A percentile compares a stretch with the other conserved stretches of the same genome.
Conservation (phyloP, 2,797 vertebrate species). For the Hylomyscus alleni region DNA sequence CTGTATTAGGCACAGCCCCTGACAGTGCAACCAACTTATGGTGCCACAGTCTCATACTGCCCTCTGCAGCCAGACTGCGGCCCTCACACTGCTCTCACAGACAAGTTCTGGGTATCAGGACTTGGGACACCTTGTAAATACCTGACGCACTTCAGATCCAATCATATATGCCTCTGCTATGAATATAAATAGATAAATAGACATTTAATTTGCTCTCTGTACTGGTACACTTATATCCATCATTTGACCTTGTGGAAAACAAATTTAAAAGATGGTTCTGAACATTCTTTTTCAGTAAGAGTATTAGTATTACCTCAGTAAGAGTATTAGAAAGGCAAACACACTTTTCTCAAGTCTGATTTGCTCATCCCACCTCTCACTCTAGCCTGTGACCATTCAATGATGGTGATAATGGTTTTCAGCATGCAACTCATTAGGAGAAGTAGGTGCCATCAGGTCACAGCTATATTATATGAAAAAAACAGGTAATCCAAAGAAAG, state of each 20-base stretch:
- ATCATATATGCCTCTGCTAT: conserved; percentile 1
- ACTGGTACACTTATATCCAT: not conserved
- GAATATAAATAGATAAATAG: conserved; percentile 22
- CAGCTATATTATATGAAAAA: conserved; percentile 41
- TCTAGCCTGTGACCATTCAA: conserved; percentile 2
- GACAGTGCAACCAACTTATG: not conserved
- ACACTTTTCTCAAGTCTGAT: not conserved
- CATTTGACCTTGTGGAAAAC: not conserved
- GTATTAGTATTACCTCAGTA: not conserved
- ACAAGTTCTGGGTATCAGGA: conserved; percentile 83
- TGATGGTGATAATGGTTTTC: not conserved
- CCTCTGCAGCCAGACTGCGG: conserved; percentile 89
- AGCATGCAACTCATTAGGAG: not conserved
- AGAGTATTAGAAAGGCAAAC: not conserved
- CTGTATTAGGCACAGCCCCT: conserved; percentile 68
- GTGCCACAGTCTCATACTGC: conserved; percentile 90
- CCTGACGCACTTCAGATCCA: conserved; percentile 67
- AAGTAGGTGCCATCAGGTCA: not conserved
- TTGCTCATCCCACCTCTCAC: not conserved
- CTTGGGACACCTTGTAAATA: conserved; percentile 76
- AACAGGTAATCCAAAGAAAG: conserved; percentile 37
- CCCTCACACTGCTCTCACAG: conserved; percentile 1
- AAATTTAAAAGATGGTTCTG: not conserved
- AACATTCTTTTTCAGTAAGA: not conserved
- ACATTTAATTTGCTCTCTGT: conserved; percentile 48